These are phyloP conservation scores for Sinodicranocentrus sp. DNA, from an alignment of 2,888 invertebrate genomes.

Conservation along the genomic window DNA sequence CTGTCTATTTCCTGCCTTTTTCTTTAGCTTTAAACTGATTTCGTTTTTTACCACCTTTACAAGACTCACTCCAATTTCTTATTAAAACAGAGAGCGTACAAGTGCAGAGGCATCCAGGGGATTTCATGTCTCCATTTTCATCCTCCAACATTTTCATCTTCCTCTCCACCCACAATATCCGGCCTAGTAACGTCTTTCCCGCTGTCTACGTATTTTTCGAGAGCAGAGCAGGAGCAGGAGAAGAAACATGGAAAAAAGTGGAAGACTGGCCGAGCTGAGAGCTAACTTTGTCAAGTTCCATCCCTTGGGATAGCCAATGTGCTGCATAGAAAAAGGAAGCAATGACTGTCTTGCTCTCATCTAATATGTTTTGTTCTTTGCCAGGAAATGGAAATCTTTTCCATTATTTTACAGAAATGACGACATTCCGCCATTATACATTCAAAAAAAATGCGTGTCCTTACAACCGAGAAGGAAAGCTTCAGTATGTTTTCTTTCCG, in stretches of 20 bases:
- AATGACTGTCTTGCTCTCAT: constrained; percentile 30
- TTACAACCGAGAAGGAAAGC: constrained; percentile 39
- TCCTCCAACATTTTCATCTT: no score
- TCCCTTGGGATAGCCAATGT: constrained; percentile 47
- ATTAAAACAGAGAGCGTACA: no score
- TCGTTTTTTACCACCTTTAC: no score
- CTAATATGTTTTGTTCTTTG: constrained; percentile 12
- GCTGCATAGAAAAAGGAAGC: constrained; percentile 38
- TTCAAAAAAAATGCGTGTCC: background rate
- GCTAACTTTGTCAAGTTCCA: constrained; percentile 54
- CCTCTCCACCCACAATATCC: no score
- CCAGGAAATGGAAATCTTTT: constrained; percentile 51
- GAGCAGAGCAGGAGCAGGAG: background rate
- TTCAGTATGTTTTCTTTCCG: constrained; percentile 42
- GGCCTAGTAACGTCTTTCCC: background rate
- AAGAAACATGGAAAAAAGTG: constrained; percentile 22
- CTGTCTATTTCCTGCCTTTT: no score
- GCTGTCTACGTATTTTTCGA: background rate
- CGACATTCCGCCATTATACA: constrained; percentile 2
- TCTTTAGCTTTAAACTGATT: no score
- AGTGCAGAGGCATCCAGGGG: no score
- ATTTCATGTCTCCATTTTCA: no score
- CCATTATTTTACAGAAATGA: constrained; percentile 12
- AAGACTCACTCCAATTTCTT: no score
- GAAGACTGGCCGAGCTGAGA: constrained; percentile 28